Conservation (phyloP, 2,797 vertebrate genomes). For the Thalassophryne amazonica region DNA sequence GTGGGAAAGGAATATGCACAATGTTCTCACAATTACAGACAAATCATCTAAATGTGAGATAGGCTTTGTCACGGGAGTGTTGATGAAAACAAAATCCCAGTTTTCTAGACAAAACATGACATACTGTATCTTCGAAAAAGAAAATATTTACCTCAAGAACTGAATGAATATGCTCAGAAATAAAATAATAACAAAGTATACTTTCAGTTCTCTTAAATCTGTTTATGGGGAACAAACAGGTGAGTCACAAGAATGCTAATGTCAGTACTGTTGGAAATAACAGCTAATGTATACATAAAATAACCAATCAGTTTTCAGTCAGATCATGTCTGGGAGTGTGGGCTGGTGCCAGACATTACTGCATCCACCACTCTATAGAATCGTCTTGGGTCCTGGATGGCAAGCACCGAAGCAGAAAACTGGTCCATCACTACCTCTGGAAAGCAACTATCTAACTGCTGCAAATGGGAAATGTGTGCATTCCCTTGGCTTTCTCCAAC, state of each 20-base stretch:
- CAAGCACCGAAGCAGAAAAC: no score
- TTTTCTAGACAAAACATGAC: conserved; percentile 16
- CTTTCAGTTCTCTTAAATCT: neutral
- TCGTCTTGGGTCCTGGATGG: no score
- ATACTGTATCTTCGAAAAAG: neutral
- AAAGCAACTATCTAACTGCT: no score
- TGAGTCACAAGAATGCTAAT: neutral
- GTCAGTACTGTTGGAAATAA: neutral
- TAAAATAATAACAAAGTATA: neutral
- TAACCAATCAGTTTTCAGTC: no score
- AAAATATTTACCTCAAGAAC: neutral
- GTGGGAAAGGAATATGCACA: conserved; percentile 13
- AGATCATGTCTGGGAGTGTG: no score
- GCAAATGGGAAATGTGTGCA: no score
- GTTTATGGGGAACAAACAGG: neutral
- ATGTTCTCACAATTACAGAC: conserved; percentile 22
- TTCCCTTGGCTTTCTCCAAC: no score
- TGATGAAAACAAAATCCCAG: neutral
- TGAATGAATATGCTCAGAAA: neutral
- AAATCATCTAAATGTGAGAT: conserved; percentile 4
- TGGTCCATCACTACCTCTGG: no score
- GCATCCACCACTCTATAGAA: no score
- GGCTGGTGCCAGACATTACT: no score
- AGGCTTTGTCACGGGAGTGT: neutral
- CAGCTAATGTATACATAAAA: neutral